A percentile compares a stretch with the other conserved stretches of the same genome.
Conservation (phyloP, 2,797 vertebrate species). For the Acipenser oxyrinchus region DNA sequence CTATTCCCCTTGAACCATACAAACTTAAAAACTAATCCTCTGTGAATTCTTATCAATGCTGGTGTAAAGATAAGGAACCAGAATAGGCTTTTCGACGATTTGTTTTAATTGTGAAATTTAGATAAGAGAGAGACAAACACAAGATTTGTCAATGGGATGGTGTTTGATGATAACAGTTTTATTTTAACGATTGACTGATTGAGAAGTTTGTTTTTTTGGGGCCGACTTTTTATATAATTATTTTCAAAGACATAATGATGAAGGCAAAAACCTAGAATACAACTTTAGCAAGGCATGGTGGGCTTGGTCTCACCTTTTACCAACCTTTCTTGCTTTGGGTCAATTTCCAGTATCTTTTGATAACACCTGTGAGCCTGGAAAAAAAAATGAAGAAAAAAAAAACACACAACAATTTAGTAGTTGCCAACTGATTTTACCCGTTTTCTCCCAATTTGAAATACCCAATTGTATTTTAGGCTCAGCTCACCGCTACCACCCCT, state of each 20-base stretch:
- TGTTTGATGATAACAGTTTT: no score
- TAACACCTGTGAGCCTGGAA: slow-evolving; percentile 72
- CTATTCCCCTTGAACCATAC: not conserved
- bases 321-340: slow-evolving; percentile 55
- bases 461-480: no score
- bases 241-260: no score
- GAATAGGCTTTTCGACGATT: not conserved
- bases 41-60: not conserved
- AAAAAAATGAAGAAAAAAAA: slow-evolving; percentile 22
- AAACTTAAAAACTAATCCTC: not conserved
- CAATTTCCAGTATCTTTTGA: slow-evolving; percentile 65
- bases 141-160: not conserved
- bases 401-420: slow-evolving; percentile 15
- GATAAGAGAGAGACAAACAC: not conserved
- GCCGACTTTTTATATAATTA: no score
- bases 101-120: not conserved
- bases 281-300: no score
- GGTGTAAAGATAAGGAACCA: not conserved
- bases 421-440: no score
- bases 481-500: no score
- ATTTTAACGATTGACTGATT: no score
- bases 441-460: no score
- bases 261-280: no score
- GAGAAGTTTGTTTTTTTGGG: no score
- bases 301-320: slow-evolving; percentile 60